phyloP scores from a whole-genome alignment of 1,140 invertebrate species.

The Wasmannia auropunctata region DNA sequence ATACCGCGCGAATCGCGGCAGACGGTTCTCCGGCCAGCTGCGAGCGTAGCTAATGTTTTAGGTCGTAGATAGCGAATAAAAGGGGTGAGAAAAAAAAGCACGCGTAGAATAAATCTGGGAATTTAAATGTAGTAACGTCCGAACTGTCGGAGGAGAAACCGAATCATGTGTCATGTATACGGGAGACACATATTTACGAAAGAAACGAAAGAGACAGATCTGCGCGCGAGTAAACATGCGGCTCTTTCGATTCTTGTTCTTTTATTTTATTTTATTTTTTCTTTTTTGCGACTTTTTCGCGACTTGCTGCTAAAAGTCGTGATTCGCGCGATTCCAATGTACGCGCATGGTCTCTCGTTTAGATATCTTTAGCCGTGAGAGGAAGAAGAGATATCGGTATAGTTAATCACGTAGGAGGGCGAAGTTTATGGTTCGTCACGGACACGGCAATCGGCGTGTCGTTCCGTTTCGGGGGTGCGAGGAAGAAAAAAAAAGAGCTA shows the following conservation, averaged over 20 bases:
- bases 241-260: constrained; percentile 69
- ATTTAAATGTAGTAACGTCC: constrained; percentile 59
- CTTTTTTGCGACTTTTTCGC: constrained; percentile 63
- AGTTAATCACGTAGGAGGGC: constrained; percentile 55
- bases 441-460: constrained; percentile 66
- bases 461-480: constrained; percentile 61
- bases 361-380: constrained; percentile 57
- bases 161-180: constrained; percentile 28
- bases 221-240: constrained; percentile 76
- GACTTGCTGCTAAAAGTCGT: constrained; percentile 63
- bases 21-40: constrained; percentile 25
- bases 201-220: constrained; percentile 54
- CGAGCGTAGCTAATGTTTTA: constrained; percentile 68
- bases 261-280: constrained; percentile 58
- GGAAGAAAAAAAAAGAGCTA: constrained; percentile 57
- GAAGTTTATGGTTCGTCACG: constrained; percentile 74
- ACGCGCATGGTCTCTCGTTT: constrained; percentile 63
- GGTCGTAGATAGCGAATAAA: constrained; percentile 73
- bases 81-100: not conserved
- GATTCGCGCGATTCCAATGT: constrained; percentile 59
- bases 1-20: constrained; percentile 28
- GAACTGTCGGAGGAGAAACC: constrained; percentile 33
- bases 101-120: constrained; percentile 19
- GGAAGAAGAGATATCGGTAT: constrained; percentile 33
- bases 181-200: constrained; percentile 60